Evolutionary conservation across 2,797 vertebrate genomes (phyloP).

Genomic region (Salmo trutta): DNA sequence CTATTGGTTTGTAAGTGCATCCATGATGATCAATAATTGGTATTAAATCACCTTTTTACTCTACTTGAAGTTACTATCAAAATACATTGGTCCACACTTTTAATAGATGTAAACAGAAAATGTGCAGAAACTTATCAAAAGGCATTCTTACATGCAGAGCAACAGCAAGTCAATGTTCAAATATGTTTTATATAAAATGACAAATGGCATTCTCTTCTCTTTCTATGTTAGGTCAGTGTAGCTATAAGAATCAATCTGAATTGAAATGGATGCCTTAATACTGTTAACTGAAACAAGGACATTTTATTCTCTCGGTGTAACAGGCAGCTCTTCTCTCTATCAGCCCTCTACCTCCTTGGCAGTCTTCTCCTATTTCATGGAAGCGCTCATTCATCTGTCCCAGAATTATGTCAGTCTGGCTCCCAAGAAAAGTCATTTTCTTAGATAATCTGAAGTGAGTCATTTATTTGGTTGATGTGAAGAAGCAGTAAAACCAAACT

Average conservation of each 20-base stretch:
- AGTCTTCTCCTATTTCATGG: background rate
- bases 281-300: background rate
- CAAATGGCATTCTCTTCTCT: background rate
- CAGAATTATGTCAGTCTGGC: no score
- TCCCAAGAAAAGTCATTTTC: no score
- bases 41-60: background rate
- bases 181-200: background rate
- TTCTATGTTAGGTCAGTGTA: background rate
- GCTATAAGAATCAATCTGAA: background rate
- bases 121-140: background rate
- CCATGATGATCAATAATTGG: background rate
- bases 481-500: no score
- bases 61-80: background rate
- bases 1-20: background rate
- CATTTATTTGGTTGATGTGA: no score
- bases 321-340: background rate
- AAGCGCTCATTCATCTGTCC: no score
- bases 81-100: background rate
- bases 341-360: background rate
- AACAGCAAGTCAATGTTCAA: background rate
- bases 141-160: background rate
- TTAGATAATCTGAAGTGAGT: no score
- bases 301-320: background rate
- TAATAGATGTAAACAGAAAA: background rate
- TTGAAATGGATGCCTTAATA: background rate